Evolutionary conservation across 37 sponge, comb jelly and placozoan species (phyloP).

Genomic region (Mnemiopsis leidyi): DNA sequence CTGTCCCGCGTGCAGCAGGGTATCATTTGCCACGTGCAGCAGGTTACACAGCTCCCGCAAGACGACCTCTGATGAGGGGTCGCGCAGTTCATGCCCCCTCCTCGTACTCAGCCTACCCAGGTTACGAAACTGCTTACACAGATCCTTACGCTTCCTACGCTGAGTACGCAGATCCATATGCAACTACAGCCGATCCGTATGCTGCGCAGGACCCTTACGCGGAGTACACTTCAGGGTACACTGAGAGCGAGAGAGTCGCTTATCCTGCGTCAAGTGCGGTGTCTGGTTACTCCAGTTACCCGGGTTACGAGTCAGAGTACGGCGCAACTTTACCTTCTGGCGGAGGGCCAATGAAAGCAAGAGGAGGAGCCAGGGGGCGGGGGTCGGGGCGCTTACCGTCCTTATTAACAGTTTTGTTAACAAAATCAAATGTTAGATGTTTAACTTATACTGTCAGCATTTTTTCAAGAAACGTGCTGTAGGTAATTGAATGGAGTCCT

Average conservation of each 20-base stretch:
- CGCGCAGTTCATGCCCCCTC: not conserved
- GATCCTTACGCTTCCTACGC: not conserved
- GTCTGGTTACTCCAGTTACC: not conserved
- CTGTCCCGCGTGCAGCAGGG: not conserved
- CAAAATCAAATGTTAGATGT: too few relatives aligned
- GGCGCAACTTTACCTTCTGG: not conserved
- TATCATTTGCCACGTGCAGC: not conserved
- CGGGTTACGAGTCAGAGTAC: not conserved
- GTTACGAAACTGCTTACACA: not conserved
- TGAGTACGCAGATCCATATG: slow-evolving; percentile 1
- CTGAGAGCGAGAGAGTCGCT: not conserved
- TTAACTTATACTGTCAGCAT: not conserved
- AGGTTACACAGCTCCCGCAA: not conserved
- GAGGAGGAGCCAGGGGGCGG: slow-evolving; percentile 41
- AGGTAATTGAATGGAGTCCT: not conserved
- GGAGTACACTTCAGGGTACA: not conserved
- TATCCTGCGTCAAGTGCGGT: not conserved
- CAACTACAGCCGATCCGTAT: not conserved
- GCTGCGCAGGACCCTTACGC: not conserved
- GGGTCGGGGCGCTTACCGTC: not conserved
- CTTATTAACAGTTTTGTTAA: not conserved
- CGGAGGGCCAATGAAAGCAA: slow-evolving; percentile 50
- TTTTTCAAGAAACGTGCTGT: not conserved
- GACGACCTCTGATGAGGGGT: not conserved
- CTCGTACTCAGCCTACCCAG: not conserved